Evolutionary conservation across 2,888 invertebrate genomes (phyloP).

Genomic region (Lasioglossum pauxillum): DNA sequence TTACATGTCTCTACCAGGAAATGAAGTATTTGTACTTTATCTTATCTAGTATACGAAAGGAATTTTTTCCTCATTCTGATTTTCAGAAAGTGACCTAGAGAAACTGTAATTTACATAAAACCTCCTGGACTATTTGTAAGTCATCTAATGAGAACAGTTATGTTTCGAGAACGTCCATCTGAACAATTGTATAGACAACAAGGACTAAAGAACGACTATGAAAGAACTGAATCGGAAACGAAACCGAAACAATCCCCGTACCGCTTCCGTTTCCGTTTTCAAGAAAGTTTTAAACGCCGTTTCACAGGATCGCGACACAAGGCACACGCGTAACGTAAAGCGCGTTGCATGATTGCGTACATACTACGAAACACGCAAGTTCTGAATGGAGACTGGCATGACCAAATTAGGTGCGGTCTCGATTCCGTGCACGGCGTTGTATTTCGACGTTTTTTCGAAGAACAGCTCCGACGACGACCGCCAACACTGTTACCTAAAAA

Average conservation of each 20-base stretch:
- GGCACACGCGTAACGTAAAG: conserved; percentile 29
- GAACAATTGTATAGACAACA: not conserved
- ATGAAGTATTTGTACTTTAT: not conserved
- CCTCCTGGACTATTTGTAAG: not conserved
- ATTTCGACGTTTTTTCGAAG: conserved; percentile 50
- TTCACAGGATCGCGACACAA: conserved; percentile 30
- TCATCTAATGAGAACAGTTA: not conserved
- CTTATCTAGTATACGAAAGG: not conserved
- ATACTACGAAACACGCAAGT: conserved; percentile 72
- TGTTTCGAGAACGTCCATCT: not conserved
- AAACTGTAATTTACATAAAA: not conserved
- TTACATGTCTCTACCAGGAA: not conserved
- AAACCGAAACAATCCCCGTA: not conserved
- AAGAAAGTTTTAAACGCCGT: conserved; percentile 8
- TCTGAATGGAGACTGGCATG: conserved; percentile 77
- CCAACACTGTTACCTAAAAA: not conserved
- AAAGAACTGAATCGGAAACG: not conserved
- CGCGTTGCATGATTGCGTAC: conserved; percentile 65
- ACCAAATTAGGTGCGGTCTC: conserved; percentile 77
- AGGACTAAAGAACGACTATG: not conserved
- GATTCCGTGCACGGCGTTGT: conserved; percentile 55
- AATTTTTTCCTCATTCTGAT: not conserved
- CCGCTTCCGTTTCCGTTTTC: not conserved
- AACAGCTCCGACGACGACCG: not conserved
- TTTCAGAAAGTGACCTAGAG: not conserved